Percentiles rank a stretch among this genome's conserved stretches.
phyloP scores from a whole-genome alignment of 2,888 invertebrate species.

The Callyntrura sp. region DNA sequence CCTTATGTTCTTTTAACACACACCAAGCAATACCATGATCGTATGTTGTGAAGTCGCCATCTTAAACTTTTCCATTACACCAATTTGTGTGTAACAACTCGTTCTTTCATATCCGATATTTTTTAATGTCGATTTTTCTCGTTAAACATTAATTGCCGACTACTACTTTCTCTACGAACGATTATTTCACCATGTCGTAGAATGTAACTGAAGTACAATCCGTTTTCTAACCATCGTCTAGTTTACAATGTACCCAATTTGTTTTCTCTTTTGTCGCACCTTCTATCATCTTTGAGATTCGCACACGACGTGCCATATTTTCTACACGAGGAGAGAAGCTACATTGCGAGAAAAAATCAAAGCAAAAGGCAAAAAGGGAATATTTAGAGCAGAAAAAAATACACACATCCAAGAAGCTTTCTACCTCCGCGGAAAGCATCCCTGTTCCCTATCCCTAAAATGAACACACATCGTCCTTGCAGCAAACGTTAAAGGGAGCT shows the following conservation, averaged over 20 bases:
- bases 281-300: conserved; percentile 3
- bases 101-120: too few species aligned
- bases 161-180: not conserved
- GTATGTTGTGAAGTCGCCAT: too few species aligned
- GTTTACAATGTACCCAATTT: conserved; percentile 48
- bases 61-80: too few species aligned
- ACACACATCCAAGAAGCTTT: not conserved
- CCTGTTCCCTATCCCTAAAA: not conserved
- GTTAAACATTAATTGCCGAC: too few species aligned
- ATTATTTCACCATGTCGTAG: not conserved
- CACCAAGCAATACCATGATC: too few species aligned
- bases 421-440: too few species aligned
- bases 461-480: conserved; percentile 11
- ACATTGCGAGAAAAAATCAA: conserved; percentile 32
- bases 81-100: too few species aligned
- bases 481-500: not conserved
- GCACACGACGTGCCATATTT: not conserved
- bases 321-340: not conserved
- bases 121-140: too few species aligned
- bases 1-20: too few species aligned
- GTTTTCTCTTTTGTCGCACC: conserved; percentile 33
- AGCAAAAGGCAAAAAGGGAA: conserved; percentile 6
- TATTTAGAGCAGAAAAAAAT: conserved; percentile 18
- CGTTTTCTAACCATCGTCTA: conserved; percentile 48
- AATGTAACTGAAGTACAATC: conserved; percentile 12